A percentile compares a stretch with the other conserved stretches of the same genome.
phyloP scores from a whole-genome alignment of 2,888 invertebrate genomes.

The Phlogophora meticulosa region DNA sequence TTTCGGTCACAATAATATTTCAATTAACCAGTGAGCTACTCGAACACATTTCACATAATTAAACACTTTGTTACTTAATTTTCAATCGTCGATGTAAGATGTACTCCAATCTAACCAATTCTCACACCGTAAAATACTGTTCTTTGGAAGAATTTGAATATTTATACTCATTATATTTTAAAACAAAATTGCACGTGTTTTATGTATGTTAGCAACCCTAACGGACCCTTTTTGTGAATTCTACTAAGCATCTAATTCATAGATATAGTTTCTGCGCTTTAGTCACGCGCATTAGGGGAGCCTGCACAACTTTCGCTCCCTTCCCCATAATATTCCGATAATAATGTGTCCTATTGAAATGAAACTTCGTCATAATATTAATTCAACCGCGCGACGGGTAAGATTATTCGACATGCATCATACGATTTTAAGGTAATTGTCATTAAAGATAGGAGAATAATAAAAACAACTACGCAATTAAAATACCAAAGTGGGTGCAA shows the following conservation, averaged over 20 bases:
- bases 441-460: slow-evolving; percentile 60
- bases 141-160: not conserved
- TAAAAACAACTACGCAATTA: slow-evolving; percentile 53
- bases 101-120: slow-evolving; percentile 1
- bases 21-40: slow-evolving; percentile 49
- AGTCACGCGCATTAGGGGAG: slow-evolving; percentile 83
- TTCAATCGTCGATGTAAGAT: slow-evolving; percentile 36
- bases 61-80: slow-evolving; percentile 53
- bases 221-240: slow-evolving; percentile 77
- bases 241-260: slow-evolving; percentile 84
- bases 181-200: not conserved
- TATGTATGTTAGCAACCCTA: slow-evolving; percentile 72
- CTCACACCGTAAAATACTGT: not conserved
- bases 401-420: slow-evolving; percentile 50
- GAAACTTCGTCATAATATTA: slow-evolving; percentile 81
- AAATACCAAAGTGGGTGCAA: slow-evolving; percentile 73
- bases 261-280: slow-evolving; percentile 84
- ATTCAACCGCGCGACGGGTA: slow-evolving; percentile 63
- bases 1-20: slow-evolving; percentile 57
- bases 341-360: slow-evolving; percentile 81
- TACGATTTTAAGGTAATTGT: slow-evolving; percentile 9
- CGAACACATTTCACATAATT: slow-evolving; percentile 57
- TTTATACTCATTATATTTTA: not conserved
- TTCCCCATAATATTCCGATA: slow-evolving; percentile 79
- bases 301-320: slow-evolving; percentile 70